Base-by-base conservation (phyloP, 2,888 invertebrate species). In the Ommatoiulus sabulosus region DNA sequence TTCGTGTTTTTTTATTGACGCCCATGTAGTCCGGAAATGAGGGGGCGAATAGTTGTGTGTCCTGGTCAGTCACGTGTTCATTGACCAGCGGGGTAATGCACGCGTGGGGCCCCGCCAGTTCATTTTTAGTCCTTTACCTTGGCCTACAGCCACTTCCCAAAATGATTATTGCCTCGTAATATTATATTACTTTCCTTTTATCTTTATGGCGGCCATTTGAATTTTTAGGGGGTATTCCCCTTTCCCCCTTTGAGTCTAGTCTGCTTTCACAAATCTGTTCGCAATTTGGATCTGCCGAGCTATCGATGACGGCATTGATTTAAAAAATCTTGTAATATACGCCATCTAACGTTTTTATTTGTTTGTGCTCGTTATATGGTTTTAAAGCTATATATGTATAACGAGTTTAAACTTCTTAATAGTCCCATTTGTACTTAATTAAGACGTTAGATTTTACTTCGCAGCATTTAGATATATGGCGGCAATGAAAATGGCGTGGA, bases 151-250 rank as follows among this genome's bases (percentile, higher is more conserved):
- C 44, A 86, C 46, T 86, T 63, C 72, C 43, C 72, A 87, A 63
- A 63, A 57, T 80, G 87, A 87, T 87, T 57, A 87, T 87, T 44
- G 63, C 87, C 87, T 80, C 87, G 72, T 87, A 87, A 87, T 57
- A 87, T 87, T 87, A 87, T 87, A 87, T 87, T 87, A 80, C 87
- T 86, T 24, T 48, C n/a, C 80, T 87, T 87, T 87, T 87, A 87
- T 87, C 87, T 87, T 87, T 87, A 57, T 87, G 86, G 86, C 86
- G 44, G 24, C 86, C 86, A 86, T 86, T 86, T 86, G 44, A 46
- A 44, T 86, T 44, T 86, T 86, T 86, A 46, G 48, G 86, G 86
- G 48, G 44, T 44, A 44, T 44, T 46, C 24, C 44, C 48, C 86
- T 44, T 46, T 86, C 44, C 80, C 35, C 80, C 86, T 86, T 86